These are phyloP conservation scores for Anastrepha obliqua DNA, from an alignment of 1,140 invertebrate genomes.

Conservation along the genomic window DNA sequence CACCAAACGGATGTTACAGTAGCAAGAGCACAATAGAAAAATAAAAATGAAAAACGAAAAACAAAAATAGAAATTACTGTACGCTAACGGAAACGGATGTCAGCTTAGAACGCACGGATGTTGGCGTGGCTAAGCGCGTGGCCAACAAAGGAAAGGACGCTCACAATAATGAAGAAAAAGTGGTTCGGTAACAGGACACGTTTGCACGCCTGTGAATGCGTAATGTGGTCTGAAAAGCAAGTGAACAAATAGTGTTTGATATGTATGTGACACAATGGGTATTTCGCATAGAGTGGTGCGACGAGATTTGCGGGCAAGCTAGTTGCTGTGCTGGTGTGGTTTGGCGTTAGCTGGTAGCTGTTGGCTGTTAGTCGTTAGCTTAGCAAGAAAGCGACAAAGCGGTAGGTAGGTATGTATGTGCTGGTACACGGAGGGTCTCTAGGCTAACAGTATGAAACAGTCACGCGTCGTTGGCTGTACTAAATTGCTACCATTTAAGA, in stretches of 20 bases:
- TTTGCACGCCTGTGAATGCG: not conserved
- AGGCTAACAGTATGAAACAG: not conserved
- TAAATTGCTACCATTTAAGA: slow-evolving; percentile 41
- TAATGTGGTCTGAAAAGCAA: not conserved
- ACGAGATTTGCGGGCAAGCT: not conserved
- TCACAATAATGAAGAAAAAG: slow-evolving; percentile 31
- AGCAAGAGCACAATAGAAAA: not conserved
- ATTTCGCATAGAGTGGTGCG: no score
- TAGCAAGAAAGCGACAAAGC: no score
- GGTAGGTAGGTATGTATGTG: no score
- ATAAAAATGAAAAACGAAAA: not conserved
- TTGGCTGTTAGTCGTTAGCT: no score
- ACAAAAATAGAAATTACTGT: not conserved
- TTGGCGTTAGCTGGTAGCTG: no score
- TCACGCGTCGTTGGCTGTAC: slow-evolving; percentile 39
- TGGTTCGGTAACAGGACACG: not conserved
- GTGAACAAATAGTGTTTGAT: no score
- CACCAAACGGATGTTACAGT: slow-evolving; percentile 14
- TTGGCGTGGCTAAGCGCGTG: slow-evolving; percentile 29
- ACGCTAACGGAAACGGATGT: slow-evolving; percentile 40
- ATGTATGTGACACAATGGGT: no score
- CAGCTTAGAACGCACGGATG: slow-evolving; percentile 46
- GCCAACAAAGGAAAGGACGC: slow-evolving; percentile 18
- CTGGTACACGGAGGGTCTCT: no score
- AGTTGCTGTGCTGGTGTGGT: not conserved